Base-by-base conservation (phyloP, 2,888 invertebrate genomes). In the Notocelia uddmanniana region DNA sequence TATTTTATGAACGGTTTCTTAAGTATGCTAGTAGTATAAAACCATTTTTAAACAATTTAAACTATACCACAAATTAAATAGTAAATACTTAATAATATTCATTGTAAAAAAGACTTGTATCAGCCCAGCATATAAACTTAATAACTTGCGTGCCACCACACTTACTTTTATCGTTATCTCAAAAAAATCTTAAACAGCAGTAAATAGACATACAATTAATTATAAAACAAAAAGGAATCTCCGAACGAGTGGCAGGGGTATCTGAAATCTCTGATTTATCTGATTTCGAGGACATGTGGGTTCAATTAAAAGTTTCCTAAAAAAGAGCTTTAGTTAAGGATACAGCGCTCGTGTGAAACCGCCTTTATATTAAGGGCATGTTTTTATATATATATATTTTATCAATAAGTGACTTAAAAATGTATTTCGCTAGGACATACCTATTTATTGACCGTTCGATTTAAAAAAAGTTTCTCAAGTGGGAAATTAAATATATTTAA, bases 201-300 rank as follows among this genome's bases (percentile, higher is more conserved):
- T 67, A 55, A 71, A 64, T 57, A 62, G 23, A 54, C 21, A 21
- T 34, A 60, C 55, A 55, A 48, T 71, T 71, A 71, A 71, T 60
- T 71, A 68, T 18, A 68, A 68, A 68, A 72, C 62, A 68, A 72
- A 72, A 72, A 57, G 21, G n/a, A 66, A 67, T 68, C 62, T 62
- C 71, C 62, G 45, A 68, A 62, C 50, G 77, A 78, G 79, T 82
- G 79, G 81, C 78, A 78, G 73, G 72, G 77, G 80, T 87, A 89
- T 89, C 89, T 85, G 75, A 74, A 77, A 90, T 90, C 89, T 85
- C 78, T 73, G 85, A 87, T 88, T 84, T 78, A 85, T 83, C 84
- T 79, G 90, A 90, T 90, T 86, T 83, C 78, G 79, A 78, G 76
- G 84, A 88, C 90, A 90, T 88, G 89, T 90, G 90, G 85, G 83